Base-by-base conservation (phyloP, 2,888 invertebrate species). In the Cryptocheilus praepositus region DNA sequence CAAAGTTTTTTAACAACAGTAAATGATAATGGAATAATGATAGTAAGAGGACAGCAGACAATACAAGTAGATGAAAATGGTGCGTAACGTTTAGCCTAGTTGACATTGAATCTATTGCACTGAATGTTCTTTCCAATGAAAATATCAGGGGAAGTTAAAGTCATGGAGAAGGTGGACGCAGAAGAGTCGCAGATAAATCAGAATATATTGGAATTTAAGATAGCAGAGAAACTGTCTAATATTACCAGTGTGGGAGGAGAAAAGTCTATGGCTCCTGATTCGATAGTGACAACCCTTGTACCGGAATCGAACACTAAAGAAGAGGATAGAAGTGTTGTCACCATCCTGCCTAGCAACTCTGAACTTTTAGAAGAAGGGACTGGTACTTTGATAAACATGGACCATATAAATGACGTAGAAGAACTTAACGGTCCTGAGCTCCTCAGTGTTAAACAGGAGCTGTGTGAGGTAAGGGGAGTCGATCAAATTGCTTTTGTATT, bases 21-120 rank as follows among this genome's bases (percentile, higher is more conserved):
- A 13, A 77, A 83, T 49, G 81, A 86, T 62, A 82, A 79, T 53
- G 86, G 85, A 52, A 81, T 85, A n/a, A 82, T 87, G 72, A 84
- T 86, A 69, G 83, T 86, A 0, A 84, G 81, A 2, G 83, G 81
- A 36, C 74, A 85, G 0, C 81, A 83, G 52, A 80, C 83, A 0
- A 82, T 86, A 63, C 77, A 83, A 78, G 81, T 85, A 0, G 83
- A 86, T 67, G 86, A 88, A 74, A 79, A 86, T 73, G 87, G 88
- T 85, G 46, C 66, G 77, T 76, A 69, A 19, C 63, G 54, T 73
- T 49, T 25, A 44, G 22, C 64, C 55, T 69, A 55, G 57, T 51
- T 18, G 44, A 36, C 28, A 25, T 49, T 22, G 46, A 44, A 67
- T 64, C 36, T 56, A 18, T 52, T 21, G 46, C 36, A 54, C 59